Percentiles rank a stretch among this genome's conserved stretches.
These are phyloP conservation scores for Brenthis daphne DNA, from an alignment of 2,888 invertebrate genomes.

Conservation along the genomic window DNA sequence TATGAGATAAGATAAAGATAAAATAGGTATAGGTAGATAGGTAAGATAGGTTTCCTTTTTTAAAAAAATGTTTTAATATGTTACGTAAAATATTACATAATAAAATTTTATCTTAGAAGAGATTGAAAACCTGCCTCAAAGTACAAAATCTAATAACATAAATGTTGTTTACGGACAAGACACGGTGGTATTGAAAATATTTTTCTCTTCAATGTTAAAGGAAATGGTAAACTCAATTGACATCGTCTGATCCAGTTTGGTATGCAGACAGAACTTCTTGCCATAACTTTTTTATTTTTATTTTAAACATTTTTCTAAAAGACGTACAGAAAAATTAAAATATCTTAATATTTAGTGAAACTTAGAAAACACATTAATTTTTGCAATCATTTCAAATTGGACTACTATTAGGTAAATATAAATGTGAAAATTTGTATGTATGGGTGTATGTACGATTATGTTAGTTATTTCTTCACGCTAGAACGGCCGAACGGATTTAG, in stretches of 20 bases:
- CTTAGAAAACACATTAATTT: too few species aligned
- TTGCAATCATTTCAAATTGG: too few species aligned
- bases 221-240: conserved; percentile 20
- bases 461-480: too few species aligned
- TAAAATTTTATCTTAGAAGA: not conserved
- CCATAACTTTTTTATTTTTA: not conserved
- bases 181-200: not conserved
- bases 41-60: too few species aligned
- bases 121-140: not conserved
- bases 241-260: conserved; percentile 2
- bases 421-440: too few species aligned
- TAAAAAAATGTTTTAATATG: too few species aligned
- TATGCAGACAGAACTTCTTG: not conserved
- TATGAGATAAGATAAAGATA: too few species aligned
- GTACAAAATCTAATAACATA: not conserved
- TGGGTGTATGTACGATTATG: too few species aligned
- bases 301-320: not conserved
- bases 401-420: too few species aligned
- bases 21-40: too few species aligned
- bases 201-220: conserved; percentile 10
- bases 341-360: not conserved
- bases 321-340: not conserved
- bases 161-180: not conserved
- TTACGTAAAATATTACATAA: too few species aligned
- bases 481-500: too few species aligned